Base-by-base conservation (phyloP, 2,888 invertebrate genomes). In the Argyra leucocephala region DNA sequence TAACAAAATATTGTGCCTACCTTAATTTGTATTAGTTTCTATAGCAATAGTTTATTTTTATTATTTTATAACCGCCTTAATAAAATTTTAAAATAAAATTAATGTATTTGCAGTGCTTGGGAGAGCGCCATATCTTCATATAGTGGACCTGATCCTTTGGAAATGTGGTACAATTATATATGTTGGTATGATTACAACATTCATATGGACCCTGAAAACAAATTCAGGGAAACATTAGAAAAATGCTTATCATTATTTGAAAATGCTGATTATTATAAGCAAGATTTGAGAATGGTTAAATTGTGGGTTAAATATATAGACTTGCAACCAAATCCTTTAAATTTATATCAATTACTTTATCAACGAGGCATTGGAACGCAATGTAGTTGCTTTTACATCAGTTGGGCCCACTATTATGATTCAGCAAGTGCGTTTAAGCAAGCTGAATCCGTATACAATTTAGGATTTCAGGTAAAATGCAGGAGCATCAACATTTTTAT, bases 241-340 rank as follows among this genome's bases (percentile, higher is more conserved):
- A 87, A 90, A 72, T 96, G 96, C 76, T 81, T 96, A 66, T 84
- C 86, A 61, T 82, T 86, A 71, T 95, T 93, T 81, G 91, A 93
- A 77, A 86, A 90, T 76, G 88, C 90, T 75, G 83, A 85, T 63
- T 84, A 85, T 71, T 96, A 96, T 76, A 86, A 85, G 72, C 93
- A 96, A 81, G 96, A 97, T 78, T 82, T 86, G 64, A 84, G 96
- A 76, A 90, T 90, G 78, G 86, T 96, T 67, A 88, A 91, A 71
- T 81, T 96, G 24, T 94, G 94, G 90, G 88, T 95, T 26, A 96
- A 94, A 86, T 94, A 90, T 86, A 89, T 91, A 80, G 91, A 89
- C 75, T 83, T 87, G 76, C 86, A 89, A 71, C 84, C 86, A 67
- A 89, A 91, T 76, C 90, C 90, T 6, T 75, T 89, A 72, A 89